Conservation (phyloP, 2,113 vertebrate genomes). For the Urocynchramus pylzowi region DNA sequence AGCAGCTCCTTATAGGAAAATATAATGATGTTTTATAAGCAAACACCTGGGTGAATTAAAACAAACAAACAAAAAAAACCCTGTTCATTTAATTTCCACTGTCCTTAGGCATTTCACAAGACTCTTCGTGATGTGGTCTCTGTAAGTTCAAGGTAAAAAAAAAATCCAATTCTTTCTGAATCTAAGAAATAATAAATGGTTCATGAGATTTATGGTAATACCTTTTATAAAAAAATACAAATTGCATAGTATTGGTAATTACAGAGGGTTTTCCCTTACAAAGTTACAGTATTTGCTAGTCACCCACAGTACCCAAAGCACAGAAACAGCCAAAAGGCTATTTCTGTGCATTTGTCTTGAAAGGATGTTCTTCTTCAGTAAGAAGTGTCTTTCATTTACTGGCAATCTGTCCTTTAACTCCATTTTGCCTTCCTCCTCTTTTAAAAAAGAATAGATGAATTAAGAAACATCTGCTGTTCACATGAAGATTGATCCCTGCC, state of each 20-base stretch:
- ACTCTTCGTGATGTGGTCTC: background rate
- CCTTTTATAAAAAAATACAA: background rate
- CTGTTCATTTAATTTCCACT: background rate
- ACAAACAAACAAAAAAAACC: background rate
- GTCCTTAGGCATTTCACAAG: background rate
- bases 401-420: background rate
- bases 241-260: background rate
- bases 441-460: background rate
- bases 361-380: background rate
- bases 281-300: background rate
- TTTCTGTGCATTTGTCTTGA: background rate
- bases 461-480: background rate
- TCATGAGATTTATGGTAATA: background rate
- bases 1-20: background rate
- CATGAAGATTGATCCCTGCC: background rate
- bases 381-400: background rate
- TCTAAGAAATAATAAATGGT: background rate
- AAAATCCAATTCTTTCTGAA: background rate
- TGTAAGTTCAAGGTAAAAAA: background rate
- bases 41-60: background rate
- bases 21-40: background rate
- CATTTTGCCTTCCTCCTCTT: background rate
- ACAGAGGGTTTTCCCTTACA: background rate
- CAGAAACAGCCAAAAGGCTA: background rate
- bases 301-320: background rate